These are phyloP conservation scores for Trinorchestia longiramus DNA, from an alignment of 1,140 invertebrate species.

Conservation along the genomic window DNA sequence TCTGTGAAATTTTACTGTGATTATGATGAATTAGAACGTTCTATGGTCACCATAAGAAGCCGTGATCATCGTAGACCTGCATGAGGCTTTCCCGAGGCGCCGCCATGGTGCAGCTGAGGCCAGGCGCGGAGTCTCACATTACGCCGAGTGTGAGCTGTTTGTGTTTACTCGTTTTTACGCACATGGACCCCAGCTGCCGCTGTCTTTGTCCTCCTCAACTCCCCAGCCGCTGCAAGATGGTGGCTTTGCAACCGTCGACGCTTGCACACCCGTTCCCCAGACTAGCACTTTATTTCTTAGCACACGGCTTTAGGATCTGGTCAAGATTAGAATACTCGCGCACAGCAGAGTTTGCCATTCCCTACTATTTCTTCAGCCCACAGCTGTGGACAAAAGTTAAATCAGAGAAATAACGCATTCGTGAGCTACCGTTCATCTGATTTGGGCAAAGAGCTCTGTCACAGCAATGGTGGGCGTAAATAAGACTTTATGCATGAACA, in stretches of 20 bases:
- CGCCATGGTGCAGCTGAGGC: background rate
- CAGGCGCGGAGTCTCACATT: background rate
- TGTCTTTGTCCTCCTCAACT: background rate
- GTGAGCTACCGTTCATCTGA: too few relatives aligned
- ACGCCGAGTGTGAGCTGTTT: background rate
- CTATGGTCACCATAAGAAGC: background rate
- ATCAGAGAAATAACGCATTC: too few relatives aligned
- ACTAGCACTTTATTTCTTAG: background rate
- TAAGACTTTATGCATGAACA: too few relatives aligned
- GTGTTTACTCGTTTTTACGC: background rate
- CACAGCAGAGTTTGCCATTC: too few relatives aligned
- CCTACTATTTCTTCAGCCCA: too few relatives aligned
- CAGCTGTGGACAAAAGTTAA: too few relatives aligned
- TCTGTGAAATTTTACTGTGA: background rate
- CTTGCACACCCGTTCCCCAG: background rate
- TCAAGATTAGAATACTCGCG: background rate
- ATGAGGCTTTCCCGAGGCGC: background rate
- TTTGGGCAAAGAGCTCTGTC: too few relatives aligned
- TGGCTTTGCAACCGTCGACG: background rate
- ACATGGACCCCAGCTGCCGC: slow-evolving; percentile 26
- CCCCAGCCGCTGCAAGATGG: background rate
- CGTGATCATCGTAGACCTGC: background rate
- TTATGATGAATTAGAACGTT: background rate
- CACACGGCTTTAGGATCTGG: background rate
- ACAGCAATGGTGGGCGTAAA: too few relatives aligned